These are phyloP conservation scores for Holocentrus rufus DNA, from an alignment of 2,797 vertebrate genomes.

Conservation along the genomic window DNA sequence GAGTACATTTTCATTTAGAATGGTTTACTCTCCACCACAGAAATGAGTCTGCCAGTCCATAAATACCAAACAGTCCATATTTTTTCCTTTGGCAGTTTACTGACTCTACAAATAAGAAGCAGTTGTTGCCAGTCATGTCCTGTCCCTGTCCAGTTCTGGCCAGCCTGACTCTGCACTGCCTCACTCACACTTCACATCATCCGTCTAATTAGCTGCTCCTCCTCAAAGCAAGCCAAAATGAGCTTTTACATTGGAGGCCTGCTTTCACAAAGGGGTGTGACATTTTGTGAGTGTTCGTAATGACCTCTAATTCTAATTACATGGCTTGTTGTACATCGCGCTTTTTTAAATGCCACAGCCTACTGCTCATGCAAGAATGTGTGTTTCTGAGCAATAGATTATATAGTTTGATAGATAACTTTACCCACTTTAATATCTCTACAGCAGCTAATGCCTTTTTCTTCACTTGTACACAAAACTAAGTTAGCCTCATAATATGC, in stretches of 20 bases:
- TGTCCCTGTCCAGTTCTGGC: slow-evolving; percentile 21
- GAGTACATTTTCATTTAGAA: no score
- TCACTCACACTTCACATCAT: slow-evolving; percentile 65
- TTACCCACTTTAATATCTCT: not conserved
- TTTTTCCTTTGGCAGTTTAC: not conserved
- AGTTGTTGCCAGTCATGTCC: not conserved
- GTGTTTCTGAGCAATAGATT: not conserved
- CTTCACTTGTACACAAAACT: not conserved
- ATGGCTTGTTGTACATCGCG: slow-evolving; percentile 32
- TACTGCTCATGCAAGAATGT: not conserved
- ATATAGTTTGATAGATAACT: not conserved
- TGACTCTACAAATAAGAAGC: not conserved
- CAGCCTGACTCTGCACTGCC: slow-evolving; percentile 25
- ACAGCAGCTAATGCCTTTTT: not conserved
- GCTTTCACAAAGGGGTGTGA: slow-evolving; percentile 69
- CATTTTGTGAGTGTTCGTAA: slow-evolving; percentile 69
- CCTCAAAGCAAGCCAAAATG: slow-evolving; percentile 42
- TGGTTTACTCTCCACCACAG: no score
- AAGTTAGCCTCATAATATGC: not conserved
- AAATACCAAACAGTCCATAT: no score
- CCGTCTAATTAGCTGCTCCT: slow-evolving; percentile 72
- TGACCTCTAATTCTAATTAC: slow-evolving; percentile 32
- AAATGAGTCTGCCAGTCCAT: no score
- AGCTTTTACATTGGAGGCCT: slow-evolving; percentile 24
- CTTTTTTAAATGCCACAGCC: not conserved